phyloP scores from a whole-genome alignment of 2,797 vertebrate species.

The Micropoecilia bifurca region DNA sequence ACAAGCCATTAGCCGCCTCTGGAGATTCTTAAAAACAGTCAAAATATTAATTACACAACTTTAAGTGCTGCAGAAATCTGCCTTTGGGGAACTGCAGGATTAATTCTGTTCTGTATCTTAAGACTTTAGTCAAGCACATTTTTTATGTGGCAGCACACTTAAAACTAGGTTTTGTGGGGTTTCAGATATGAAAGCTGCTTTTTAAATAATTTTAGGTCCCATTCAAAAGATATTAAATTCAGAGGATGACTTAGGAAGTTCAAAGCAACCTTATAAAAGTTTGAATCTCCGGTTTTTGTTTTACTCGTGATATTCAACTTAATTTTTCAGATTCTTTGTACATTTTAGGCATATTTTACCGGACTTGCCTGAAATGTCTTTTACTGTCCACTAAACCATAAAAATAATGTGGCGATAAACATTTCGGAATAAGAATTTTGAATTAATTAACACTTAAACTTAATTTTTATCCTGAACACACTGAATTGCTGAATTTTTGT shows the following conservation, averaged over 20 bases:
- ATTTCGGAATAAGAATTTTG: background rate
- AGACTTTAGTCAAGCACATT: background rate
- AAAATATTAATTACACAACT: background rate
- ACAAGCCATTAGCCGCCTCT: slow-evolving; percentile 1
- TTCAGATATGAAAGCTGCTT: background rate
- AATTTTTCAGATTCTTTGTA: background rate
- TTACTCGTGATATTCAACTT: background rate
- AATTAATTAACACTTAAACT: background rate
- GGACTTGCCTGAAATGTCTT: background rate
- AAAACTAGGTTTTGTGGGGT: background rate
- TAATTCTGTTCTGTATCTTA: background rate
- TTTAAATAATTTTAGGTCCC: background rate
- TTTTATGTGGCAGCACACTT: background rate
- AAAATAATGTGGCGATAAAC: background rate
- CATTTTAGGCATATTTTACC: background rate
- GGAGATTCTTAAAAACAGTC: background rate
- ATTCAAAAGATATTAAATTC: background rate
- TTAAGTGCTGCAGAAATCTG: background rate
- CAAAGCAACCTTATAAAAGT: background rate
- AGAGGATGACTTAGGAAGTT: background rate
- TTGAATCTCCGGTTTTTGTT: background rate
- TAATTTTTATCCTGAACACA: background rate
- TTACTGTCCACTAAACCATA: background rate
- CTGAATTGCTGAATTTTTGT: background rate
- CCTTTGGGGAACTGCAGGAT: background rate